phyloP scores from a whole-genome alignment of 2,113 vertebrate genomes.

The Podiceps cristatus region DNA sequence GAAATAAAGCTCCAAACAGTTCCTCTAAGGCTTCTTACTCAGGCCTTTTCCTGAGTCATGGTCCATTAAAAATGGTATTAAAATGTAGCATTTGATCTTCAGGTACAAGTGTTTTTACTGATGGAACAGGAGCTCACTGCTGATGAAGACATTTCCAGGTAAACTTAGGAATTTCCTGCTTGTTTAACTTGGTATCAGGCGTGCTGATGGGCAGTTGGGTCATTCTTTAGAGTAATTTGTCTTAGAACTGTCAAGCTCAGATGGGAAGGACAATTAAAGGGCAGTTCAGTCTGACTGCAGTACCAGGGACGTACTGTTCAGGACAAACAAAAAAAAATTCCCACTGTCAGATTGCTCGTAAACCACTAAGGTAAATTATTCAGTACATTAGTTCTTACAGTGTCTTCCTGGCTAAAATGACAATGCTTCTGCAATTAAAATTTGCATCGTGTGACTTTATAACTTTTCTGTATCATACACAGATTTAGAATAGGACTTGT shows the following conservation, averaged over 20 bases:
- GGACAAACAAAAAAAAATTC: neutral
- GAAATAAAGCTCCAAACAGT: neutral
- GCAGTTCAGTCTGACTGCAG: neutral
- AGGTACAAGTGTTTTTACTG: conserved; percentile 91
- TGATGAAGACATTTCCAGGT: conserved; percentile 98
- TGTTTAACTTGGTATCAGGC: neutral
- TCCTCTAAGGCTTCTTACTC: neutral
- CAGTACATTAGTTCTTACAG: neutral
- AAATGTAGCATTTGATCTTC: conserved; percentile 37
- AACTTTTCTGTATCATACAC: neutral
- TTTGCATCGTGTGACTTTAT: neutral
- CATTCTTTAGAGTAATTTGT: neutral
- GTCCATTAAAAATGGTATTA: neutral
- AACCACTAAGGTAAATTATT: neutral
- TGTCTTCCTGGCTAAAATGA: neutral
- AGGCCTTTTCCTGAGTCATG: neutral
- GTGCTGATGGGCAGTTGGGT: neutral
- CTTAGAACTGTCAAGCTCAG: neutral
- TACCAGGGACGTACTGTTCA: neutral
- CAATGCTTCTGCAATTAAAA: neutral
- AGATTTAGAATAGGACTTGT: neutral
- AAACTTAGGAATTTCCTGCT: neutral
- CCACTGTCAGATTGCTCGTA: neutral
- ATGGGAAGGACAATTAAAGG: neutral
- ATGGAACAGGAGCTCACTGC: conserved; percentile 94